A percentile compares a stretch with the other conserved stretches of the same genome.
These are phyloP conservation scores for Poecile atricapillus DNA, from an alignment of 2,113 vertebrate species.

Conservation along the genomic window DNA sequence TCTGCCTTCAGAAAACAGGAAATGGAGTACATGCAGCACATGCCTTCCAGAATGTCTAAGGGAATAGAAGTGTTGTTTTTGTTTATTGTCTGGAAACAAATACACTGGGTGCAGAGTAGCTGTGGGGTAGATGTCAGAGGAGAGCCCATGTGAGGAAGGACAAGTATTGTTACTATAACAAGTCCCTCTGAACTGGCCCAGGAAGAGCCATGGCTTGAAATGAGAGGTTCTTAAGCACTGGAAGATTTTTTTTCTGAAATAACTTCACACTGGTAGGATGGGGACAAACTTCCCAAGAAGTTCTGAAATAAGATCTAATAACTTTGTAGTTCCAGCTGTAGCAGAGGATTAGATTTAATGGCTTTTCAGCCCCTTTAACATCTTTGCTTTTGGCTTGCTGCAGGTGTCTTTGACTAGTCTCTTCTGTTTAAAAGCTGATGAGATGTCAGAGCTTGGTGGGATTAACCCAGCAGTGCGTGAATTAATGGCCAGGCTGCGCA, in stretches of 20 bases:
- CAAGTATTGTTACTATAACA: not conserved
- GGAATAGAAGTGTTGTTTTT: not conserved
- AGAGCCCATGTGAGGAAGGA: not conserved
- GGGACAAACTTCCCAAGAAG: not conserved
- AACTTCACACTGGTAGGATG: not conserved
- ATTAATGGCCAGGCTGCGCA: not conserved
- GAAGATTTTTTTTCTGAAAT: not conserved
- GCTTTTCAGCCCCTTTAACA: not conserved
- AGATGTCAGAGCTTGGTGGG: not conserved
- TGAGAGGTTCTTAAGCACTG: not conserved
- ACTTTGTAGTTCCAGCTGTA: not conserved
- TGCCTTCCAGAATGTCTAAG: not conserved
- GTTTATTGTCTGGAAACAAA: not conserved
- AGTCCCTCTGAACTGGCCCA: not conserved
- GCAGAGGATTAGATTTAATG: not conserved
- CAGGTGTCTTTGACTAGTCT: not conserved
- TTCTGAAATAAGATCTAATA: not conserved
- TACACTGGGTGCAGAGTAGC: not conserved
- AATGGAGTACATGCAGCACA: not conserved
- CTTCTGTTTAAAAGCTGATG: not conserved
- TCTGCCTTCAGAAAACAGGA: not conserved
- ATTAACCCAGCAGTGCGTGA: not conserved
- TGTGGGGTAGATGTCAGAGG: not conserved
- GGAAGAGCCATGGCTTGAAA: not conserved
- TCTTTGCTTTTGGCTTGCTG: not conserved